A percentile compares a stretch with the other conserved stretches of the same genome.
phyloP scores from a whole-genome alignment of 1,140 invertebrate genomes.

The Carposina sasakii region DNA sequence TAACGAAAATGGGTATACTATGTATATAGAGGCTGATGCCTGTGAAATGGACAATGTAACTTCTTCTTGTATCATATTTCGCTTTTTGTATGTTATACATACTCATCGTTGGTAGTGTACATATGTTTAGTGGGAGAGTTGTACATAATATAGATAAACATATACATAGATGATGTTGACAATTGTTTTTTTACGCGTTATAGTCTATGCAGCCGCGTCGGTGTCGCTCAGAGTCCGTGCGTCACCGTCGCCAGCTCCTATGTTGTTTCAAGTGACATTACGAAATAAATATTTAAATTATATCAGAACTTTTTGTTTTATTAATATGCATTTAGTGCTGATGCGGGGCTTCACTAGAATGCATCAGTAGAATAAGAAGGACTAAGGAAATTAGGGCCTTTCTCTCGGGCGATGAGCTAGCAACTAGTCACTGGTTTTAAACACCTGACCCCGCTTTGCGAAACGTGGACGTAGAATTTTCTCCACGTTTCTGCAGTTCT shows the following conservation, averaged over 20 bases:
- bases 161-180: constrained; percentile 51
- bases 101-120: constrained; percentile 60
- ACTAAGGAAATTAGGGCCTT: too few relatives aligned
- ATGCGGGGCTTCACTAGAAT: too few relatives aligned
- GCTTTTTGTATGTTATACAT: constrained; percentile 68
- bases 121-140: constrained; percentile 55
- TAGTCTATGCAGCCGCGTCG: constrained; percentile 59
- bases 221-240: constrained; percentile 55
- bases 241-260: constrained; percentile 48
- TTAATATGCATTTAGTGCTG: too few relatives aligned
- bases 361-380: too few relatives aligned
- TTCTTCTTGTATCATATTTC: constrained; percentile 55
- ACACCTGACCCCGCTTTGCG: too few relatives aligned
- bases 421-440: too few relatives aligned
- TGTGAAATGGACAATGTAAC: constrained; percentile 42
- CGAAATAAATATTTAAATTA: constrained; percentile 71
- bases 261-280: constrained; percentile 70
- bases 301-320: too few relatives aligned
- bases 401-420: too few relatives aligned
- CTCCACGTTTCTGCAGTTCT: too few relatives aligned
- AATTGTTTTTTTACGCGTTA: constrained; percentile 57
- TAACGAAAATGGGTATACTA: constrained; percentile 55
- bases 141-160: constrained; percentile 59
- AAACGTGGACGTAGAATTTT: too few relatives aligned
- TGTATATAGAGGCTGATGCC: constrained; percentile 41